Evolutionary conservation across 2,888 invertebrate species (phyloP).

Genomic region (Heteropelma amictum): DNA sequence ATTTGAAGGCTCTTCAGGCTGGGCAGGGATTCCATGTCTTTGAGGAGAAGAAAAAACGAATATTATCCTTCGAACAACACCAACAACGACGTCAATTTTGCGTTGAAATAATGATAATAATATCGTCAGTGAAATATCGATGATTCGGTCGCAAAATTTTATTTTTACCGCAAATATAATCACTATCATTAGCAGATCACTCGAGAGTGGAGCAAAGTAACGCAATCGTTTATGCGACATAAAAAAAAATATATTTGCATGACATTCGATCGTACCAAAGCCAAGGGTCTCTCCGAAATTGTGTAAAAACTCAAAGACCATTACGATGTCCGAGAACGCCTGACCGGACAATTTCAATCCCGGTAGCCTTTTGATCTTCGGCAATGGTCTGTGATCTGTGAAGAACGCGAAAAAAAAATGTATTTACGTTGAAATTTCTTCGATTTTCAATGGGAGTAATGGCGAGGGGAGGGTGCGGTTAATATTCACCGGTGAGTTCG

Average conservation of each 20-base stretch:
- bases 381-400: slow-evolving; percentile 84
- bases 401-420: neutral
- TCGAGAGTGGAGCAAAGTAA: too few relatives aligned
- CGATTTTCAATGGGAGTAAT: neutral
- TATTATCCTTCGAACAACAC: too few relatives aligned
- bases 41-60: slow-evolving; percentile 59
- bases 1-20: slow-evolving; percentile 91
- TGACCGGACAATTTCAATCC: slow-evolving; percentile 90
- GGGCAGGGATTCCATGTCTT: slow-evolving; percentile 93
- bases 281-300: slow-evolving; percentile 97
- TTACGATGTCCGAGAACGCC: slow-evolving; percentile 94
- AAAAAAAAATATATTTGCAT: neutral
- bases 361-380: slow-evolving; percentile 87
- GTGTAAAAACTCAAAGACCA: slow-evolving; percentile 97
- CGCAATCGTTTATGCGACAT: too few relatives aligned
- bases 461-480: neutral
- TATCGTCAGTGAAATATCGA: too few relatives aligned
- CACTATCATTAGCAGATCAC: too few relatives aligned
- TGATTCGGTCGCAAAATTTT: too few relatives aligned
- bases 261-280: slow-evolving; percentile 84
- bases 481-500: slow-evolving; percentile 82
- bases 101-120: too few relatives aligned
- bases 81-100: too few relatives aligned
- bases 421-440: neutral
- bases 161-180: too few relatives aligned